A percentile compares a stretch with the other conserved stretches of the same genome.
phyloP scores from a whole-genome alignment of 1,140 invertebrate genomes.

The Phthorimaea operculella region DNA sequence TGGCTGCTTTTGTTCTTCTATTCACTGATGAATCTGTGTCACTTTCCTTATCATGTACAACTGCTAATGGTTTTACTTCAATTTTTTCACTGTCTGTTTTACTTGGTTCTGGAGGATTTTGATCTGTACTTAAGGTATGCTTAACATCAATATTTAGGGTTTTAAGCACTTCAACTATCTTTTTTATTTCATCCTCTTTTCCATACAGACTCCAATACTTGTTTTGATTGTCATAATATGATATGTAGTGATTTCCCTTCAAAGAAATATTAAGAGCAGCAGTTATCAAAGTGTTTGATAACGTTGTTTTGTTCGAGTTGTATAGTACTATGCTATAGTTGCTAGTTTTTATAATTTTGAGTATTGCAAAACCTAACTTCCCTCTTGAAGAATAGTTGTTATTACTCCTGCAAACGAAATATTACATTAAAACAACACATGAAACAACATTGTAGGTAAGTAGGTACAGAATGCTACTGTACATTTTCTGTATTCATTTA shows the following conservation, averaged over 20 bases:
- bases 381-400: slow-evolving; percentile 38
- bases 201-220: slow-evolving; percentile 52
- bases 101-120: slow-evolving; percentile 13
- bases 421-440: too few species aligned
- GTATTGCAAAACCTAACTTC: slow-evolving; percentile 48
- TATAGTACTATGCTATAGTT: slow-evolving; percentile 45
- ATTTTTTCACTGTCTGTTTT: slow-evolving; percentile 15
- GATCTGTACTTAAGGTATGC: slow-evolving; percentile 16
- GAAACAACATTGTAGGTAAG: too few species aligned
- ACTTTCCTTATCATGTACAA: slow-evolving; percentile 32
- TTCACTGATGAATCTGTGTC: slow-evolving; percentile 46
- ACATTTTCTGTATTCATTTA: too few species aligned
- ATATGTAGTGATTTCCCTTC: slow-evolving; percentile 38
- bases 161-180: slow-evolving; percentile 34
- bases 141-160: slow-evolving; percentile 29
- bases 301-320: slow-evolving; percentile 46
- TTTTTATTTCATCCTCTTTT: slow-evolving; percentile 33
- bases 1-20: slow-evolving; percentile 45
- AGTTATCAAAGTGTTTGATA: slow-evolving; percentile 40
- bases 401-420: slow-evolving; percentile 46
- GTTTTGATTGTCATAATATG: slow-evolving; percentile 43
- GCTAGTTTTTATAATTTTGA: slow-evolving; percentile 38
- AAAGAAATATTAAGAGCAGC: slow-evolving; percentile 32
- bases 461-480: too few species aligned
- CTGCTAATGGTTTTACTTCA: slow-evolving; percentile 9